Evolutionary conservation across 2,797 vertebrate species (phyloP).

Genomic region (Leptoclinus maculatus): DNA sequence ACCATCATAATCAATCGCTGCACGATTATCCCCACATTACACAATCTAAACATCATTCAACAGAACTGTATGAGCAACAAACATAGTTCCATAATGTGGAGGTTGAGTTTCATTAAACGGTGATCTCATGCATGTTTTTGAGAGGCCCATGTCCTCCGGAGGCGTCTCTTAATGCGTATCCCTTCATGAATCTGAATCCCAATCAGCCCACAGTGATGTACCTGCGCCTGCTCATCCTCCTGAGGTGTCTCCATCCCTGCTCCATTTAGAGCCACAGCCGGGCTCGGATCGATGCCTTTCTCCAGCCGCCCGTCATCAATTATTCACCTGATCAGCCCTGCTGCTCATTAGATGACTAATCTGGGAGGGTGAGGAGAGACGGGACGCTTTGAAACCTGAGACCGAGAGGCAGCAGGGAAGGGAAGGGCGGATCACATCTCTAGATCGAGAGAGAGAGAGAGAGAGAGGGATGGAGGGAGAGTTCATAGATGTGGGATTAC

Average conservation of each 20-base stretch:
- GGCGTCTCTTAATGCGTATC: neutral
- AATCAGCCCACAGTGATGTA: slow-evolving; percentile 34
- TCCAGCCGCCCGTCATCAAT: slow-evolving; percentile 77
- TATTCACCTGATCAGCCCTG: slow-evolving; percentile 82
- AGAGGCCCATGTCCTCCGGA: neutral
- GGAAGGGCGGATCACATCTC: slow-evolving; percentile 63
- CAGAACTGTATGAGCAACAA: no score
- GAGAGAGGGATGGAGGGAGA: slow-evolving; percentile 47
- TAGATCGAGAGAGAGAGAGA: slow-evolving; percentile 30
- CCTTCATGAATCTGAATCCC: slow-evolving; percentile 4
- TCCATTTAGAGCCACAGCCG: slow-evolving; percentile 75
- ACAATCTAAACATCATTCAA: neutral
- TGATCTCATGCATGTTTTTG: neutral
- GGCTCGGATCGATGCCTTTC: slow-evolving; percentile 75
- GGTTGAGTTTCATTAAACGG: neutral
- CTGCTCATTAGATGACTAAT: slow-evolving; percentile 84
- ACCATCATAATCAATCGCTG: neutral
- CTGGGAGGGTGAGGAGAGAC: slow-evolving; percentile 70
- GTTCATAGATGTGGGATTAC: slow-evolving; percentile 68
- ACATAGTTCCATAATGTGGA: neutral
- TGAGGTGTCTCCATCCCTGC: slow-evolving; percentile 64
- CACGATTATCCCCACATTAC: neutral
- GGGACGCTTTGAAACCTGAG: slow-evolving; percentile 78
- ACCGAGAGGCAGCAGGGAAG: slow-evolving; percentile 58
- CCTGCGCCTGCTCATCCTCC: slow-evolving; percentile 57